Percentiles rank a stretch among this genome's conserved stretches.
These are phyloP conservation scores for Drosophila sturtevanti DNA, from an alignment of 1,140 invertebrate genomes.

Conservation along the genomic window DNA sequence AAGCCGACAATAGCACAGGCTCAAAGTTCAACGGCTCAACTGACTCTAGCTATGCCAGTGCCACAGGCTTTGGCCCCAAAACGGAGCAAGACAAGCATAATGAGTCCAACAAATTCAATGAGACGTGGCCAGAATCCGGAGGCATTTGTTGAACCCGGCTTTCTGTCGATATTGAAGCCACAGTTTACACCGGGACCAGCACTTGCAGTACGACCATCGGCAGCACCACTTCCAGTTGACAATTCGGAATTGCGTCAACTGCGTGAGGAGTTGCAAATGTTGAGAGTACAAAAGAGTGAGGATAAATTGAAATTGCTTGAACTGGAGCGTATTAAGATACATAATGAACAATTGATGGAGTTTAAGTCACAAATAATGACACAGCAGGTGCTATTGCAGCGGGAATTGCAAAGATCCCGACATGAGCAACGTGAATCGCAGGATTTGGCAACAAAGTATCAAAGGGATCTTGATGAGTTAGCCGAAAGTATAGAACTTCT, in stretches of 20 bases:
- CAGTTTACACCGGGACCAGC: slow-evolving; percentile 93
- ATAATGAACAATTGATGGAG: slow-evolving; percentile 95
- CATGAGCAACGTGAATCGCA: slow-evolving; percentile 93
- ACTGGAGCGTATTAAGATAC: slow-evolving; percentile 91
- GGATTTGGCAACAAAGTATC: slow-evolving; percentile 90
- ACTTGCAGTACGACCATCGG: slow-evolving; percentile 85
- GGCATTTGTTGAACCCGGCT: slow-evolving; percentile 88
- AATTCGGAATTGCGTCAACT: slow-evolving; percentile 89
- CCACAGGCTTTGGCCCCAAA: slow-evolving; percentile 67
- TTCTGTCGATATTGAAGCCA: slow-evolving; percentile 93
- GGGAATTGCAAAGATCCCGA: slow-evolving; percentile 92
- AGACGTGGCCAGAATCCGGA: slow-evolving; percentile 49
- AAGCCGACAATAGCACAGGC: slow-evolving; percentile 71
- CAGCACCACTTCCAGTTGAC: slow-evolving; percentile 82
- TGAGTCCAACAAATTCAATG: slow-evolving; percentile 68
- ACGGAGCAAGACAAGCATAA: slow-evolving; percentile 72
- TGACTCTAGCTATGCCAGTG: slow-evolving; percentile 67
- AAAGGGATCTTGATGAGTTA: slow-evolving; percentile 95
- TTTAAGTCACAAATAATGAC: slow-evolving; percentile 97
- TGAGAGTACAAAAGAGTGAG: slow-evolving; percentile 92
- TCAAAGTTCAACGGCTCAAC: slow-evolving; percentile 61
- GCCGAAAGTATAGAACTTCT: slow-evolving; percentile 97
- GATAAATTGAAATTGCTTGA: slow-evolving; percentile 95
- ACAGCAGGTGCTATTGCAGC: slow-evolving; percentile 93
- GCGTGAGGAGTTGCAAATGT: slow-evolving; percentile 95